Conservation (phyloP, 2,113 vertebrate species). For the Tupaia chinensis region DNA sequence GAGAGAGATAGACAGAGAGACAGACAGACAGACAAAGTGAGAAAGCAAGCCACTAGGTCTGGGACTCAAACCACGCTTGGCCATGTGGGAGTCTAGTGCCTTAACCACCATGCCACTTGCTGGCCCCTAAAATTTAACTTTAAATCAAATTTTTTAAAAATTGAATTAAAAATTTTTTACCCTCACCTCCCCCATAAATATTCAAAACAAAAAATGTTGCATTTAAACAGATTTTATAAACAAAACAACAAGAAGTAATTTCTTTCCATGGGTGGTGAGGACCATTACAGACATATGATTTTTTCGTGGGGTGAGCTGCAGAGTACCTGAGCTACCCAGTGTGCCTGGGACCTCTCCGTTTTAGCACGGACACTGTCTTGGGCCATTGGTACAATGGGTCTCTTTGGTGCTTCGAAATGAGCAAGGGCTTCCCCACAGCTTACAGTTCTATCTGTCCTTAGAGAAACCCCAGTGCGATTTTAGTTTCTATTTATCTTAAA, state of each 20-base stretch:
- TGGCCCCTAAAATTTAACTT: too few species aligned
- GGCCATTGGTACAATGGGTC: background rate
- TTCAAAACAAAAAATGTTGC: background rate
- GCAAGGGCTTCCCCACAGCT: conserved; percentile 12
- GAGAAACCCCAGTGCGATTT: conserved; percentile 51
- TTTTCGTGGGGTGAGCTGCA: background rate
- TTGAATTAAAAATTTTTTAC: too few species aligned
- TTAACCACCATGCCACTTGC: too few species aligned
- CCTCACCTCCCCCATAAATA: background rate
- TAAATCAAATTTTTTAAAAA: too few species aligned
- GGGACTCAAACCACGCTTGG: too few species aligned
- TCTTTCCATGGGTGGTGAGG: conserved; percentile 25
- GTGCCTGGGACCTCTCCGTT: background rate
- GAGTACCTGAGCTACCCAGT: background rate
- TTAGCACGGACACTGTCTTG: conserved; percentile 18
- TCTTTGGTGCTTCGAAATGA: background rate
- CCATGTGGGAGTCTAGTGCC: too few species aligned
- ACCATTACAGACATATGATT: background rate
- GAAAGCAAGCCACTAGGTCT: too few species aligned
- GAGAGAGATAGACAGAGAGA: too few species aligned
- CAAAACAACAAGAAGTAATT: conserved; percentile 43
- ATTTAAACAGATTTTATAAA: conserved; percentile 1
- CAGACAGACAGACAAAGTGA: too few species aligned
- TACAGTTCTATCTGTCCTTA: background rate
- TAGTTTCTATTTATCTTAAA: conserved; percentile 29